phyloP scores from a whole-genome alignment of 2,113 vertebrate genomes.

The Vombatus ursinus region DNA sequence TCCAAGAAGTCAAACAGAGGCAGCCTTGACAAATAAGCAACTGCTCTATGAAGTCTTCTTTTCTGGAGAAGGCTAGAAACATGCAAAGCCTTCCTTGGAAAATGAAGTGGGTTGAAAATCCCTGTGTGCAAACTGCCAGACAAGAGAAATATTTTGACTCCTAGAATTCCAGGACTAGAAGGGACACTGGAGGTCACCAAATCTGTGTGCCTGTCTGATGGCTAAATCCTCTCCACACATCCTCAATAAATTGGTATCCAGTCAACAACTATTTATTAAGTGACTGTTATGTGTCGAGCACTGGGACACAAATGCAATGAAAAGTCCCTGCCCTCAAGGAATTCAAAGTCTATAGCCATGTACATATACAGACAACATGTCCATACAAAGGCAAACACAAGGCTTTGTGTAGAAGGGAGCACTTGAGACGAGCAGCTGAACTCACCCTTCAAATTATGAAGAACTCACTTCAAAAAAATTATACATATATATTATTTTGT shows the following conservation, averaged over 20 bases:
- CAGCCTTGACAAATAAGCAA: neutral
- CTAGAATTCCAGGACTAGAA: neutral
- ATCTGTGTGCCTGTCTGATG: neutral
- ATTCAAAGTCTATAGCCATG: neutral
- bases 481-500: too few species aligned
- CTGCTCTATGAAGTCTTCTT: neutral
- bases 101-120: neutral
- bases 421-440: neutral
- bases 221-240: neutral
- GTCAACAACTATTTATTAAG: neutral
- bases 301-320: neutral
- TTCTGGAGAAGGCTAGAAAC: neutral
- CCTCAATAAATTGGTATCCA: neutral
- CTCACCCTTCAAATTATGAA: neutral
- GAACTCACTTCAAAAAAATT: neutral
- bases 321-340: neutral
- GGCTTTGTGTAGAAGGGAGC: neutral
- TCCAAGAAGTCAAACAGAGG: neutral
- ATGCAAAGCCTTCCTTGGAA: neutral
- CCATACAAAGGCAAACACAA: neutral
- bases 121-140: neutral
- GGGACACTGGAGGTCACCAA: neutral
- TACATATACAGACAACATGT: neutral
- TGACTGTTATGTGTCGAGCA: neutral
- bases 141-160: neutral